Evolutionary conservation across 2,888 invertebrate genomes (phyloP).

Genomic region (Heliconius ismenius): DNA sequence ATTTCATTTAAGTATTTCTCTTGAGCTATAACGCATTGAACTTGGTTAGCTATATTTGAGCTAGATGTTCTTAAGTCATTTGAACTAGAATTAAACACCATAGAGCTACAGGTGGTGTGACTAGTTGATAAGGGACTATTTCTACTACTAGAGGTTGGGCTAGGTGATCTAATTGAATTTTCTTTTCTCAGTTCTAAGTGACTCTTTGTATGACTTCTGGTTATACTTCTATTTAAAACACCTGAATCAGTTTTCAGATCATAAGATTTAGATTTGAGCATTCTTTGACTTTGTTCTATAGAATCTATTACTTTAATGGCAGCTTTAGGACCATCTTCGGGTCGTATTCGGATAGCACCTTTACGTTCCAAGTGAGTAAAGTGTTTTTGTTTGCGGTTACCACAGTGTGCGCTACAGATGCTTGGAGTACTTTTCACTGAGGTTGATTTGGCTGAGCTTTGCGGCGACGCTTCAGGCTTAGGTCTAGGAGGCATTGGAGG

Average conservation of each 20-base stretch:
- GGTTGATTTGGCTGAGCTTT: slow-evolving; percentile 65
- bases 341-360: slow-evolving; percentile 76
- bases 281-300: slow-evolving; percentile 77
- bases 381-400: slow-evolving; percentile 67
- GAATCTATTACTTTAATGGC: slow-evolving; percentile 77
- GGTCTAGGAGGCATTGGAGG: slow-evolving; percentile 62
- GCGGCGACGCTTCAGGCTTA: slow-evolving; percentile 69
- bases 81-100: slow-evolving; percentile 80
- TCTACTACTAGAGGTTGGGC: slow-evolving; percentile 77
- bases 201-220: slow-evolving; percentile 66
- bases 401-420: slow-evolving; percentile 71
- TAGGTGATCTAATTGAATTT: slow-evolving; percentile 70
- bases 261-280: slow-evolving; percentile 77
- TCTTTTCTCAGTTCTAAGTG: slow-evolving; percentile 74
- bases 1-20: slow-evolving; percentile 78
- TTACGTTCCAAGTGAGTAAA: slow-evolving; percentile 74
- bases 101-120: slow-evolving; percentile 79
- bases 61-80: slow-evolving; percentile 77
- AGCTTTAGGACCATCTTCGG: slow-evolving; percentile 75
- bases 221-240: slow-evolving; percentile 64
- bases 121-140: slow-evolving; percentile 79
- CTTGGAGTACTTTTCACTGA: slow-evolving; percentile 71
- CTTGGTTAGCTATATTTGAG: slow-evolving; percentile 75
- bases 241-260: slow-evolving; percentile 76
- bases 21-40: slow-evolving; percentile 80